Evolutionary conservation across 2,888 invertebrate species (phyloP).

Genomic region (Chalcosyrphus nemorum): DNA sequence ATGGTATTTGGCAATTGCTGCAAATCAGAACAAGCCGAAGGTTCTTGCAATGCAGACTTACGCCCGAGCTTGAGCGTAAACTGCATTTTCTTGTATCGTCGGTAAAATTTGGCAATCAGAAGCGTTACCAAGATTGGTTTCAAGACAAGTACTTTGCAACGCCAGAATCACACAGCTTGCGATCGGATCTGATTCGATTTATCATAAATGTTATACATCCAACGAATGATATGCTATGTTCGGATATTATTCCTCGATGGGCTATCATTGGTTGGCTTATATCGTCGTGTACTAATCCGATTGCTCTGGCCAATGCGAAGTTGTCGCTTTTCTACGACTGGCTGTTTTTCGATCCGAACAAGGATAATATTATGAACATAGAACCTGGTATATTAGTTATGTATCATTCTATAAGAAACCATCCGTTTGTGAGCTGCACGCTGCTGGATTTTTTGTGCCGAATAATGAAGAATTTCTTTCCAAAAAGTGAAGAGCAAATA

Average conservation of each 20-base stretch:
- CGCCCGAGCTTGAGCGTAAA: slow-evolving; percentile 87
- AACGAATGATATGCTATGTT: slow-evolving; percentile 86
- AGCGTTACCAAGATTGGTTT: slow-evolving; percentile 88
- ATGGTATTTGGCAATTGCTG: slow-evolving; percentile 85
- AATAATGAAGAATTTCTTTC: slow-evolving; percentile 83
- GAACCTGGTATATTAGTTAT: slow-evolving; percentile 88
- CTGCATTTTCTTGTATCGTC: slow-evolving; percentile 84
- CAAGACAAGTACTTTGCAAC: slow-evolving; percentile 87
- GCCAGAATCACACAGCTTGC: slow-evolving; percentile 86
- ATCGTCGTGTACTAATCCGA: slow-evolving; percentile 86
- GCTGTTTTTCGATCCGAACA: slow-evolving; percentile 86
- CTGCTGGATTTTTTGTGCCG: slow-evolving; percentile 87
- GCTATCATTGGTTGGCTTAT: slow-evolving; percentile 88
- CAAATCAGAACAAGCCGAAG: slow-evolving; percentile 85
- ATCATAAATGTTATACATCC: slow-evolving; percentile 88
- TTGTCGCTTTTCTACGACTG: slow-evolving; percentile 88
- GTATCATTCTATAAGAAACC: slow-evolving; percentile 86
- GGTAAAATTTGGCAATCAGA: slow-evolving; percentile 86
- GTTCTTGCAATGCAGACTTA: slow-evolving; percentile 85
- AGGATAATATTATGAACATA: slow-evolving; percentile 88
- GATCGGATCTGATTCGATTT: slow-evolving; percentile 87
- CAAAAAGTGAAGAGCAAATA: slow-evolving; percentile 81
- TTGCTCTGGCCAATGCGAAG: slow-evolving; percentile 87
- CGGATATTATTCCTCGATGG: slow-evolving; percentile 88
- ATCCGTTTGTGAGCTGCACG: slow-evolving; percentile 86